These are phyloP conservation scores for Chymomyza fuscimana DNA, from an alignment of 2,888 invertebrate species.

Conservation along the genomic window DNA sequence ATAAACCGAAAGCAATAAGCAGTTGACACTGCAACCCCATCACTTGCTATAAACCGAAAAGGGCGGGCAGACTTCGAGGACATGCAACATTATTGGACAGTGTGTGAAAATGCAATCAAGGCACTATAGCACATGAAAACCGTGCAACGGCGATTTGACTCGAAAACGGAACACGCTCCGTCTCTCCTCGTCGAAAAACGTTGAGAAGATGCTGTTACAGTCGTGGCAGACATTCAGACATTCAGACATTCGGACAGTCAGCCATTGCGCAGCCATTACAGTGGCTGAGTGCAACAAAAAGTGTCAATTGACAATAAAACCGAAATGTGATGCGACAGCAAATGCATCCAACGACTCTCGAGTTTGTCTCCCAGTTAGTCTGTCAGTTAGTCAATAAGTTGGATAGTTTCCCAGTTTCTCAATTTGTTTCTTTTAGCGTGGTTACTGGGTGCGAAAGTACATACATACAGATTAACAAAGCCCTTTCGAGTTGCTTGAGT, in stretches of 20 bases:
- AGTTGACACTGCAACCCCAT: background rate
- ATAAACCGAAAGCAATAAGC: conserved; percentile 71
- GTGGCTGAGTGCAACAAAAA: conserved; percentile 50
- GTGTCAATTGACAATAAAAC: conserved; percentile 73
- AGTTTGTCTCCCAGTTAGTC: conserved; percentile 9
- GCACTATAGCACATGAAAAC: conserved; percentile 10
- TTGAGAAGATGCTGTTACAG: background rate
- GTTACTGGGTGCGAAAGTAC: background rate
- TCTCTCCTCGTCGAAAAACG: too few species aligned
- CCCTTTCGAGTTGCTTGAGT: too few species aligned
- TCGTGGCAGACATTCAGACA: background rate
- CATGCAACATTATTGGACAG: conserved; percentile 15
- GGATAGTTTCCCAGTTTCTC: background rate
- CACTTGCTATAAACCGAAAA: conserved; percentile 43
- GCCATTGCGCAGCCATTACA: conserved; percentile 19
- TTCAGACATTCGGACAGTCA: background rate
- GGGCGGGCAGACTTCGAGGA: conserved; percentile 13
- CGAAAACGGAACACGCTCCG: background rate
- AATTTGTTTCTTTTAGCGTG: background rate
- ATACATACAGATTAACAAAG: background rate
- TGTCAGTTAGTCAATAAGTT: conserved; percentile 14
- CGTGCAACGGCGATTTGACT: background rate
- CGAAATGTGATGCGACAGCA: conserved; percentile 50
- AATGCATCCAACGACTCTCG: conserved; percentile 27
- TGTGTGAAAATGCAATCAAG: conserved; percentile 54